Percentiles rank a stretch among this genome's conserved stretches.
Conservation (phyloP, 2,888 invertebrate species). For the Chymomyza amoena region DNA sequence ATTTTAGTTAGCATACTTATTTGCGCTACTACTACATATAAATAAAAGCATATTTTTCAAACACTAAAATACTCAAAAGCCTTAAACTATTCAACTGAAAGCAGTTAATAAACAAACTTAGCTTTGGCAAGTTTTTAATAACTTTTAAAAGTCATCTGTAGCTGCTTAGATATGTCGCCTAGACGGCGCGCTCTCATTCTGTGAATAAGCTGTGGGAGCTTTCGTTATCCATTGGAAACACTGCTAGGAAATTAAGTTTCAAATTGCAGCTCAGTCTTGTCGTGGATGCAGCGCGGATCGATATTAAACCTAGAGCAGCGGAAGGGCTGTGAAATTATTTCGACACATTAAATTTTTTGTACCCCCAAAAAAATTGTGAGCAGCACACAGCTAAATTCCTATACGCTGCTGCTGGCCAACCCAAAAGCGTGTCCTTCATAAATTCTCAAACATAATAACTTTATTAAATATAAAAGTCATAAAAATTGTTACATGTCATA, state of each 20-base stretch:
- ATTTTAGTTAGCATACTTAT: slow-evolving; percentile 32
- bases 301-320: slow-evolving; percentile 67
- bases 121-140: neutral
- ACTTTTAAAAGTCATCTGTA: neutral
- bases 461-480: slow-evolving; percentile 2
- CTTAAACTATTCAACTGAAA: neutral
- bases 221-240: slow-evolving; percentile 74
- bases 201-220: slow-evolving; percentile 61
- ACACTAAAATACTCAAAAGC: neutral
- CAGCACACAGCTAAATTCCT: slow-evolving; percentile 17
- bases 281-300: slow-evolving; percentile 78
- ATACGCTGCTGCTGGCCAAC: slow-evolving; percentile 17
- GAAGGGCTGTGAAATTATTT: slow-evolving; percentile 44
- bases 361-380: slow-evolving; percentile 11
- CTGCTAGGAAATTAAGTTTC: slow-evolving; percentile 69
- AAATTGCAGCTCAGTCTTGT: slow-evolving; percentile 78
- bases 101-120: neutral
- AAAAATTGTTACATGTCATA: slow-evolving; percentile 10
- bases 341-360: slow-evolving; percentile 46
- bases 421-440: slow-evolving; percentile 4
- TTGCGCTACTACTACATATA: neutral
- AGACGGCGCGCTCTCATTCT: slow-evolving; percentile 36
- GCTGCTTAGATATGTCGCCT: slow-evolving; percentile 18
- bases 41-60: neutral
- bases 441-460: slow-evolving; percentile 1